Conservation (phyloP, 2,888 invertebrate genomes). For the Mesorhabditis spiculigera region DNA sequence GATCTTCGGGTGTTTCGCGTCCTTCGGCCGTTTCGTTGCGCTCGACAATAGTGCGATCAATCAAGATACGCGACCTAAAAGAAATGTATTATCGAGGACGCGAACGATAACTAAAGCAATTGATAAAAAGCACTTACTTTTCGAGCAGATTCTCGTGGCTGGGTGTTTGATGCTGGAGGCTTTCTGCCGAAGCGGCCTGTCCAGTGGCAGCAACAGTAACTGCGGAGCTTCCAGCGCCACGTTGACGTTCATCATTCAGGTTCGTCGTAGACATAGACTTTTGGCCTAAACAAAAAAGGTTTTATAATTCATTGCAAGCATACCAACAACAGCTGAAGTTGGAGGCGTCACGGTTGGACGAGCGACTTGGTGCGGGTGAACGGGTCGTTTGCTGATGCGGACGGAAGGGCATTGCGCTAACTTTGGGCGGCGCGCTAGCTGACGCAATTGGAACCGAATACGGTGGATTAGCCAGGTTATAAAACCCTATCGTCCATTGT, state of each 20-base stretch:
- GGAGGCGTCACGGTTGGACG: no score
- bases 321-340: no score
- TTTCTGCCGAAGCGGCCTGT: constrained; percentile 63
- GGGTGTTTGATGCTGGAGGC: constrained; percentile 59
- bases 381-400: neutral
- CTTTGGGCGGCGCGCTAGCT: no score
- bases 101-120: neutral
- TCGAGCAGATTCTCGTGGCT: constrained; percentile 56
- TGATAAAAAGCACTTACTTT: constrained; percentile 15
- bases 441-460: no score
- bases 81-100: neutral
- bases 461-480: no score
- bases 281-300: constrained; percentile 27
- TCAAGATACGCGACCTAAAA: neutral
- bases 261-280: constrained; percentile 59
- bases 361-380: neutral
- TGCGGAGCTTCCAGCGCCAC: constrained; percentile 18
- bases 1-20: neutral
- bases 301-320: no score
- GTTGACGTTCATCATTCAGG: constrained; percentile 46
- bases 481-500: no score
- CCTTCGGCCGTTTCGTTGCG: neutral
- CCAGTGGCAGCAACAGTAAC: constrained; percentile 61
- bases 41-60: neutral
- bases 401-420: no score